Conservation (phyloP, 37 sponge, comb jelly and placozoan genomes). For the Halichondria panicea region DNA sequence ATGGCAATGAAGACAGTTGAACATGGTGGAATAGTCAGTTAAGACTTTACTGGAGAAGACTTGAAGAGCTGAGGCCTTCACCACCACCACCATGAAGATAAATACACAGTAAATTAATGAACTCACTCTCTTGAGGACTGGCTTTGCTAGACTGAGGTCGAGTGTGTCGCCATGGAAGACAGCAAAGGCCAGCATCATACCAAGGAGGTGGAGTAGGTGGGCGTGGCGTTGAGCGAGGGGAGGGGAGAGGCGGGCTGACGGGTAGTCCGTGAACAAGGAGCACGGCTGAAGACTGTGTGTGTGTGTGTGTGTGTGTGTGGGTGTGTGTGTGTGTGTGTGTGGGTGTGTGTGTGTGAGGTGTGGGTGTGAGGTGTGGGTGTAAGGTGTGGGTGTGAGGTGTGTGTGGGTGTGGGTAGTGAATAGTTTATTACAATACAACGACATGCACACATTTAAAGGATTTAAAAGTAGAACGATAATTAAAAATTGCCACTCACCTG, state of each 20-base stretch:
- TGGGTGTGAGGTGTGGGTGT: neutral
- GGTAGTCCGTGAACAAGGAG: slow-evolving; percentile 8
- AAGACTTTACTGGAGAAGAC: too few relatives aligned
- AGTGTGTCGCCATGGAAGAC: slow-evolving; percentile 42
- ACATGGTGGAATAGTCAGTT: too few relatives aligned
- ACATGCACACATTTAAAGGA: too few relatives aligned
- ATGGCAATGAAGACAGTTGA: too few relatives aligned
- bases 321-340: slow-evolving; percentile 15
- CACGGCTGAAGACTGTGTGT: slow-evolving; percentile 32
- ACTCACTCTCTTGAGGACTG: slow-evolving; percentile 55
- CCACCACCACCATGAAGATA: neutral
- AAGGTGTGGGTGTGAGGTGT: neutral
- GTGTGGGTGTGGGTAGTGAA: too few relatives aligned
- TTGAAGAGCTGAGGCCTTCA: too few relatives aligned
- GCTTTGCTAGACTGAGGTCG: slow-evolving; percentile 18
- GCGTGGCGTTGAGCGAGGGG: neutral
- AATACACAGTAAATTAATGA: neutral
- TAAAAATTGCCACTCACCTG: slow-evolving; percentile 26
- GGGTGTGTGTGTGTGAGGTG: neutral
- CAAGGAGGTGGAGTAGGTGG: slow-evolving; percentile 14
- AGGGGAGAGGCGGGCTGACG: neutral
- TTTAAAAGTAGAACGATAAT: too few relatives aligned
- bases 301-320: slow-evolving; percentile 6
- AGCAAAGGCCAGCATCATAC: slow-evolving; percentile 33
- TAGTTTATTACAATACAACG: too few relatives aligned